These are phyloP conservation scores for Macroglossus sobrinus DNA, from an alignment of 2,113 vertebrate genomes.

Conservation along the genomic window DNA sequence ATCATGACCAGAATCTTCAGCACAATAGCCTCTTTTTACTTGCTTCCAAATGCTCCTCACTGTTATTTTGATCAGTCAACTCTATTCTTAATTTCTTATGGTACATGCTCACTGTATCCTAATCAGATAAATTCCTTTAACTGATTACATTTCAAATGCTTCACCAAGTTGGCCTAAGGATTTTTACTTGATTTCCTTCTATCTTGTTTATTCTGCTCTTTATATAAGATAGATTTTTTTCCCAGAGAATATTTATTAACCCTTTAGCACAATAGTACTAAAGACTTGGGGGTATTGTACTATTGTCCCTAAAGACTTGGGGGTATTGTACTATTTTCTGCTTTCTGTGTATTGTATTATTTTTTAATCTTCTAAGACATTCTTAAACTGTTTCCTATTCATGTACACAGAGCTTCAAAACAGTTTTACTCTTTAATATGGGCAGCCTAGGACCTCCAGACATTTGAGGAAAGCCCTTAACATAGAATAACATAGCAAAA, in stretches of 20 bases:
- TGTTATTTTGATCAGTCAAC: neutral
- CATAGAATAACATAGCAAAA: neutral
- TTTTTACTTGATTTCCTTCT: neutral
- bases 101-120: neutral
- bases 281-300: too few relatives aligned
- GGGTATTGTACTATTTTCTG: too few relatives aligned
- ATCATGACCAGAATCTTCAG: neutral
- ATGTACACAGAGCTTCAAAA: neutral
- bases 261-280: neutral
- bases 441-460: neutral
- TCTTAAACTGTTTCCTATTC: neutral
- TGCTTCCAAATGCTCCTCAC: neutral
- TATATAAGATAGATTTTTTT: neutral
- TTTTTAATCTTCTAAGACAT: neutral
- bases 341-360: neutral
- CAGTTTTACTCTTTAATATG: neutral
- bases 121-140: neutral
- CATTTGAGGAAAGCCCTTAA: neutral
- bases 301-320: neutral
- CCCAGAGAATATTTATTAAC: neutral
- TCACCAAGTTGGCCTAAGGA: neutral
- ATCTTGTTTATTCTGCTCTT: neutral
- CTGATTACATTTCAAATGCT: neutral
- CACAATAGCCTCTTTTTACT: neutral
- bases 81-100: neutral